Conservation (phyloP, 2,797 vertebrate genomes). For the Pangasius mekongensis region DNA sequence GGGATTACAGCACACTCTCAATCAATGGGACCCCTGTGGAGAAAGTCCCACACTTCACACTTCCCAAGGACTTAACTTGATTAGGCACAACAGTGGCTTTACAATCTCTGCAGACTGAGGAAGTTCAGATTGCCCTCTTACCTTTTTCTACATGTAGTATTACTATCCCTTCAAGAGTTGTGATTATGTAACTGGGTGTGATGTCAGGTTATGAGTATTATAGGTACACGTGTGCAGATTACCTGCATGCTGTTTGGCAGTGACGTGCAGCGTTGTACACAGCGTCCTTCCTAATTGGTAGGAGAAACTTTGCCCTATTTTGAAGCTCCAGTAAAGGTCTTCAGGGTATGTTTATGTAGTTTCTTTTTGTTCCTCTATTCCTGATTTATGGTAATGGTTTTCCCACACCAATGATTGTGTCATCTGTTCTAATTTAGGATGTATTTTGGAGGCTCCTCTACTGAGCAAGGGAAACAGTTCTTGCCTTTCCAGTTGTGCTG, state of each 20-base stretch:
- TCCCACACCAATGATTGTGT: no score
- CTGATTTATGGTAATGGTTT: no score
- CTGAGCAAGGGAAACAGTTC: no score
- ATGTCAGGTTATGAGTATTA: no score
- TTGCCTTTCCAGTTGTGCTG: no score
- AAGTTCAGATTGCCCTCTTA: background rate
- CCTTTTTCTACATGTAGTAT: background rate
- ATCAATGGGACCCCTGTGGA: background rate
- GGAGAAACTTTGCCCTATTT: background rate
- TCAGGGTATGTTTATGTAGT: background rate
- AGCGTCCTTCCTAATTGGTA: background rate
- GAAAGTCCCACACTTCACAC: background rate
- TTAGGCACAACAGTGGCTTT: background rate
- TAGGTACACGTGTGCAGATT: background rate
- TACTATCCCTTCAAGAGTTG: background rate
- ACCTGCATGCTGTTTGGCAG: background rate
- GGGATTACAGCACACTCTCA: background rate
- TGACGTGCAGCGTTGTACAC: background rate
- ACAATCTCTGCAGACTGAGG: background rate
- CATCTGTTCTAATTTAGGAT: no score
- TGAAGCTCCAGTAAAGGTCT: background rate
- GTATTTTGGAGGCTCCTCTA: no score
- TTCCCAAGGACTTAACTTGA: no score
- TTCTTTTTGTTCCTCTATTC: no score
- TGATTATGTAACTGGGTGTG: background rate